Evolutionary conservation across 2,113 vertebrate genomes (phyloP).

Genomic region (Cochlearius cochlearius): DNA sequence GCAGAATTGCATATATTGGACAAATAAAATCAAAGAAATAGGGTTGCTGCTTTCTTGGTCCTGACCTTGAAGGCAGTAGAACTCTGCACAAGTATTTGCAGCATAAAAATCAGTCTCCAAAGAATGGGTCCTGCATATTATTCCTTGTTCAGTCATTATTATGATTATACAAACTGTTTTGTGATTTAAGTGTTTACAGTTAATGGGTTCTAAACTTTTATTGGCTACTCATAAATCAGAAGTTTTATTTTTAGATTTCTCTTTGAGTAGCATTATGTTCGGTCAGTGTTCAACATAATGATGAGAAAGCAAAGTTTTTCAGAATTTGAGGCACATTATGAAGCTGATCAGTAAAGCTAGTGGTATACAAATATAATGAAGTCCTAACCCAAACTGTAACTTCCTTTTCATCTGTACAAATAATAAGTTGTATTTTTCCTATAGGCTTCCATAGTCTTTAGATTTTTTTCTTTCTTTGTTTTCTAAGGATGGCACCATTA

Average conservation of each 20-base stretch:
- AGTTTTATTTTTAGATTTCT: background rate
- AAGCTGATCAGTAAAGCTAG: background rate
- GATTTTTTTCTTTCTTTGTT: background rate
- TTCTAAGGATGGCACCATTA: slow-evolving; percentile 89
- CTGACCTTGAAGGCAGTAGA: background rate
- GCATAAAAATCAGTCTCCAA: background rate
- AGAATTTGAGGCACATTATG: background rate
- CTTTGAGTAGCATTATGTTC: background rate
- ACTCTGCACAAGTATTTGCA: background rate
- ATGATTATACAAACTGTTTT: background rate
- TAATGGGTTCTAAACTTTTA: background rate
- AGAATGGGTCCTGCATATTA: background rate
- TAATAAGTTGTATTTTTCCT: background rate
- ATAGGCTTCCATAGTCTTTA: background rate
- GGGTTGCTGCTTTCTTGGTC: background rate
- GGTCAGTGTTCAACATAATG: background rate
- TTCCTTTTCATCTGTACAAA: background rate
- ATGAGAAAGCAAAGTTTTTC: background rate
- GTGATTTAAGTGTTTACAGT: background rate
- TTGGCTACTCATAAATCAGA: background rate
- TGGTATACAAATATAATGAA: background rate
- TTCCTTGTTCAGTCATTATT: background rate
- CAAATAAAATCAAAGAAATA: background rate
- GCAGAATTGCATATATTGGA: background rate
- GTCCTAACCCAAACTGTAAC: background rate